Evolutionary conservation across 2,113 vertebrate genomes (phyloP).

Genomic region (Thinocorus orbignyianus): DNA sequence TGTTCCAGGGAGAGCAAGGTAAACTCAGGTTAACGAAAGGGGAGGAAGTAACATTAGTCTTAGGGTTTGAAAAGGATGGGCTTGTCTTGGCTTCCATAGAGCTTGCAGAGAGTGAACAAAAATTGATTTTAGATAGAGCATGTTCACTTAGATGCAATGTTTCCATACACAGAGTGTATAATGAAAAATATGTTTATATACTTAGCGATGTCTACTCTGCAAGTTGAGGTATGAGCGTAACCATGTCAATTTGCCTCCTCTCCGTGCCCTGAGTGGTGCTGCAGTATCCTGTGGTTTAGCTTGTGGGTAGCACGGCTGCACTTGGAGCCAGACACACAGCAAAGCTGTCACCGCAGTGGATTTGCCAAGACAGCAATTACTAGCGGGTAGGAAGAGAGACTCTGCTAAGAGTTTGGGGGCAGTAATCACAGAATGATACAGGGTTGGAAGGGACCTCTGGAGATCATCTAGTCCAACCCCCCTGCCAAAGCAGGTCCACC

Average conservation of each 20-base stretch:
- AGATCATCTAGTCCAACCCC: too few species aligned
- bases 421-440: too few species aligned
- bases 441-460: too few species aligned
- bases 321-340: background rate
- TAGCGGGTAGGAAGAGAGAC: background rate
- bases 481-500: too few species aligned
- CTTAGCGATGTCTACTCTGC: background rate
- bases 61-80: background rate
- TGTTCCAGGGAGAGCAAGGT: background rate
- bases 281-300: background rate
- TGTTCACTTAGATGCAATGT: background rate
- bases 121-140: background rate
- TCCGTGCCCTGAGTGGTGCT: background rate
- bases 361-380: background rate
- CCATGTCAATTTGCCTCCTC: background rate
- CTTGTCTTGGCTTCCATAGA: background rate
- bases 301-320: background rate
- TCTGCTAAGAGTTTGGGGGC: background rate
- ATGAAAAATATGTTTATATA: background rate
- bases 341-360: background rate
- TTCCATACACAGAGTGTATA: background rate
- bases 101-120: background rate
- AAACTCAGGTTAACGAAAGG: background rate
- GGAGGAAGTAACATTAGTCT: background rate
- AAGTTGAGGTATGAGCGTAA: background rate